A percentile compares a stretch with the other conserved stretches of the same genome.
These are phyloP conservation scores for Oceanodroma tethys DNA, from an alignment of 2,113 vertebrate genomes.

Conservation along the genomic window DNA sequence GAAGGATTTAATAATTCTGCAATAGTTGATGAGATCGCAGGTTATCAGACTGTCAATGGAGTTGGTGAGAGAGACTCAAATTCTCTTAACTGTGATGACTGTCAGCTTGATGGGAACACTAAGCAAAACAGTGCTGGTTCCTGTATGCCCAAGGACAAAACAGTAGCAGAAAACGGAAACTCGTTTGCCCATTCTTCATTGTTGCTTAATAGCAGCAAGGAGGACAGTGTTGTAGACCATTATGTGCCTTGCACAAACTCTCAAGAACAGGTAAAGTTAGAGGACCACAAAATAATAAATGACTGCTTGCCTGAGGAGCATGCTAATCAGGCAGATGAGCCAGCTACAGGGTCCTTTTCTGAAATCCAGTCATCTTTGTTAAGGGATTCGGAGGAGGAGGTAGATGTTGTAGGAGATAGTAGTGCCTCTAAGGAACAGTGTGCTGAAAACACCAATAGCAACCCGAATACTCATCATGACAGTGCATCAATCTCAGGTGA, in stretches of 20 bases:
- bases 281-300: conserved; percentile 76
- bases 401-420: conserved; percentile 88
- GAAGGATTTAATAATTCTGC: conserved; percentile 74
- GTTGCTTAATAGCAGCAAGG: conserved; percentile 86
- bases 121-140: conserved; percentile 73
- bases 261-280: conserved; percentile 80
- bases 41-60: conserved; percentile 87
- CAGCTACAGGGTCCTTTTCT: conserved; percentile 75
- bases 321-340: conserved; percentile 64
- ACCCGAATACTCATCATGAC: conserved; percentile 53
- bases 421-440: conserved; percentile 83
- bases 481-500: conserved; percentile 84
- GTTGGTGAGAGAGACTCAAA: conserved; percentile 80
- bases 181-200: conserved; percentile 69
- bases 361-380: conserved; percentile 83
- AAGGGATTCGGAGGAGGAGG: conserved; percentile 89
- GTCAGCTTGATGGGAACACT: conserved; percentile 71
- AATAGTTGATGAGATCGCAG: conserved; percentile 68
- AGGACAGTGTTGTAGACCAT: conserved; percentile 81
- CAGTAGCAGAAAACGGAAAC: conserved; percentile 78
- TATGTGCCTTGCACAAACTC: conserved; percentile 95
- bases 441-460: conserved; percentile 73
- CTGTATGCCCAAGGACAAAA: conserved; percentile 72
- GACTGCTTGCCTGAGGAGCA: conserved; percentile 72
- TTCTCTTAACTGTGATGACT: conserved; percentile 78